Conservation (phyloP, 2,888 invertebrate genomes). For the Ormyrus nitidulus region DNA sequence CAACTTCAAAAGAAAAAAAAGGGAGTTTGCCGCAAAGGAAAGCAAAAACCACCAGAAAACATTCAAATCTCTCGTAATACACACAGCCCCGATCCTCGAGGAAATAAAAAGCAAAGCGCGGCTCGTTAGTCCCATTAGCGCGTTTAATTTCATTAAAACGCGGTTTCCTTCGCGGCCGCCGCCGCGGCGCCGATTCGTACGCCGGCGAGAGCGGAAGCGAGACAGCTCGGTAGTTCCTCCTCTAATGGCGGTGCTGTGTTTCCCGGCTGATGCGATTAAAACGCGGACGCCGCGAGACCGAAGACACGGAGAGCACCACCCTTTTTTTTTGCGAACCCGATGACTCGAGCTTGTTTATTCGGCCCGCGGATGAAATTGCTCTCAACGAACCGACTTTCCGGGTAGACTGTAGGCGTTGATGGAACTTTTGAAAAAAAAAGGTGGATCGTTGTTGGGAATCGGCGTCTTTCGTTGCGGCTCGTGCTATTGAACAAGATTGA, state of each 20-base stretch:
- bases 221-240: background rate
- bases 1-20: background rate
- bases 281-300: background rate
- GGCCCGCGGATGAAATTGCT: too few relatives aligned
- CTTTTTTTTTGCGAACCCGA: too few relatives aligned
- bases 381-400: too few relatives aligned
- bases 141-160: conserved; percentile 34
- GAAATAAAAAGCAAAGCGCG: background rate
- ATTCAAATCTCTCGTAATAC: background rate
- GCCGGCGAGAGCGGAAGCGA: too few relatives aligned
- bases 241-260: conserved; percentile 13
- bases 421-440: too few relatives aligned
- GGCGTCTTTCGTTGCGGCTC: too few relatives aligned
- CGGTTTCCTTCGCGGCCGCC: background rate
- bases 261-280: conserved; percentile 27
- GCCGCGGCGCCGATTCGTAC: background rate
- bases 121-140: conserved; percentile 38
- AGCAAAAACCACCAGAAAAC: background rate
- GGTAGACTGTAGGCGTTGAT: too few relatives aligned
- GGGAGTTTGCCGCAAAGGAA: background rate
- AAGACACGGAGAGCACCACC: too few relatives aligned
- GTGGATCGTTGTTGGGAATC: too few relatives aligned
- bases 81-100: background rate
- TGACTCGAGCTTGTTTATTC: too few relatives aligned
- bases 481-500: too few relatives aligned